phyloP scores from a whole-genome alignment of 2,113 vertebrate genomes.

The Thalassoma bifasciatum region DNA sequence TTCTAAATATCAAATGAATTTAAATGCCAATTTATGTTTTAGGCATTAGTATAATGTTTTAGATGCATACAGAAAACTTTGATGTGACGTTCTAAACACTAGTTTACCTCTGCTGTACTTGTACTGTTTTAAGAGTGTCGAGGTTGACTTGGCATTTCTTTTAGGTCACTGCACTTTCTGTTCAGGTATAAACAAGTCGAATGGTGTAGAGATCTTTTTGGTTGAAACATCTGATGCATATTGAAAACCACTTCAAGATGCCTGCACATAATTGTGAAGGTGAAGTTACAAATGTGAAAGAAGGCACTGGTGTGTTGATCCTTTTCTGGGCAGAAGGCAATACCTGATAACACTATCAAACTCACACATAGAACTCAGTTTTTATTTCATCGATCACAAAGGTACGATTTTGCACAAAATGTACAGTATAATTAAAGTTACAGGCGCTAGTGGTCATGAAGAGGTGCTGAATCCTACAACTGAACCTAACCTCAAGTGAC shows the following conservation, averaged over 20 bases:
- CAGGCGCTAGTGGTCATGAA: background rate
- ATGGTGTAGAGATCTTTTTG: background rate
- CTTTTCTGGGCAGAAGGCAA: background rate
- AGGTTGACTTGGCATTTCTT: conserved; percentile 5
- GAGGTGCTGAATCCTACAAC: conserved; percentile 10
- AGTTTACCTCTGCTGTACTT: conserved; percentile 21
- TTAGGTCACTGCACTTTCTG: conserved; percentile 25
- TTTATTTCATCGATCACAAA: conserved; percentile 14
- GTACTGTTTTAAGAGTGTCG: background rate
- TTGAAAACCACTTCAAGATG: conserved; percentile 2
- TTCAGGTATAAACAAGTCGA: background rate
- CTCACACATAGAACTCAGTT: conserved; percentile 1
- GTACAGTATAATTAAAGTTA: background rate
- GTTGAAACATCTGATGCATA: conserved; percentile 12
- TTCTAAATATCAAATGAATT: background rate
- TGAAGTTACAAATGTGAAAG: background rate
- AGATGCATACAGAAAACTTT: background rate
- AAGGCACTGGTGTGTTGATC: background rate
- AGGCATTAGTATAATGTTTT: background rate
- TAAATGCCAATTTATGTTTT: too few species aligned
- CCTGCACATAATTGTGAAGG: background rate
- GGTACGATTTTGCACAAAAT: conserved; percentile 45
- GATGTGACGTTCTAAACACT: background rate
- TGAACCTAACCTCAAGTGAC: background rate
- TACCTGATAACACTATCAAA: background rate